Percentiles rank a stretch among this genome's conserved stretches.
Conservation (phyloP, 2,797 vertebrate species). For the Chanos chanos region DNA sequence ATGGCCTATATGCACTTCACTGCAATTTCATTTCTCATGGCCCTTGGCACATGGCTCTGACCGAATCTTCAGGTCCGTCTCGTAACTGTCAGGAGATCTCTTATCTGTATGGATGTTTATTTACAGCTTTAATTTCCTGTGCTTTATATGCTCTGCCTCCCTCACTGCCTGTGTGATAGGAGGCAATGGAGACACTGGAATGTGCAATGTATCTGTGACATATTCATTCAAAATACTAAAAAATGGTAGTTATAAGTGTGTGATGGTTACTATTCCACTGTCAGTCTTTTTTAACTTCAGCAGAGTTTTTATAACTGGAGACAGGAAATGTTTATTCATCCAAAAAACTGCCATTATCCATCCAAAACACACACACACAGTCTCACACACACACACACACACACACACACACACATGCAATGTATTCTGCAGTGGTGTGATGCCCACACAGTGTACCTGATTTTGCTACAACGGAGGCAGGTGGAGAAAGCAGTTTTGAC, state of each 20-base stretch:
- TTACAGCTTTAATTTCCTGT: conserved; percentile 82
- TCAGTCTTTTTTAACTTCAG: no score
- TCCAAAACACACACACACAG: no score
- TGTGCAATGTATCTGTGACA: conserved; percentile 63
- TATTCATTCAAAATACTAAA: no score
- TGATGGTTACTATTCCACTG: no score
- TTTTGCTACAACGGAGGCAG: conserved; percentile 51
- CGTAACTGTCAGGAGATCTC: conserved; percentile 74
- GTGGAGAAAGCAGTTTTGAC: conserved; percentile 70
- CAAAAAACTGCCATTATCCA: no score
- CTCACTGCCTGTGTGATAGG: conserved; percentile 51
- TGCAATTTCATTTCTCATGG: conserved; percentile 69
- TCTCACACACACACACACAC: no score
- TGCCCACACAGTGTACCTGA: conserved; percentile 32
- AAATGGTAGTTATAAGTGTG: no score
- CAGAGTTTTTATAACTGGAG: no score
- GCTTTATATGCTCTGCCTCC: conserved; percentile 65
- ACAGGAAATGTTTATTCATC: no score
- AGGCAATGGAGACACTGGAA: conserved; percentile 60
- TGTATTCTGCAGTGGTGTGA: conserved; percentile 29
- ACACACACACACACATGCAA: no score
- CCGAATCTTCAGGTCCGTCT: conserved; percentile 53
- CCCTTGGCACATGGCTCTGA: conserved; percentile 64
- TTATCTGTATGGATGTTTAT: conserved; percentile 73
- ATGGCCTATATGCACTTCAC: conserved; percentile 69